Base-by-base conservation (phyloP, 2,888 invertebrate species). In the Drosophila pegasa region DNA sequence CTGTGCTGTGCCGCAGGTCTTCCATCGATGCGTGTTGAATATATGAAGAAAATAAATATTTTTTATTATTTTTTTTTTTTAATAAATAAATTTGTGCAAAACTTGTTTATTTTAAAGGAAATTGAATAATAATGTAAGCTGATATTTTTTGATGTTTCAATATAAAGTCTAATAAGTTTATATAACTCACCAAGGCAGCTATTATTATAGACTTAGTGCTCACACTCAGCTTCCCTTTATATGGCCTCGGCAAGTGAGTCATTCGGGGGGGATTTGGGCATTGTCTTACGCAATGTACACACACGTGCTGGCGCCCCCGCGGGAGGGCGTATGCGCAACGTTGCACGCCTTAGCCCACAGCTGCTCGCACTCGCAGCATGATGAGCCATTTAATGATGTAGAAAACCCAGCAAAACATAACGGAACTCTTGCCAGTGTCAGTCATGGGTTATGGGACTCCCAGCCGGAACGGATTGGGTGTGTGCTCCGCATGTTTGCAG, bases 311-410 rank as follows among this genome's bases (percentile, higher is more conserved):
- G 45, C 50, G 59, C 77, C 66, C 65, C 41, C 52, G 52, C 70
- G 65, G 64, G 55, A 52, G 73, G 74, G 57, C 71, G 60, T 61
- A 64, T 71, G 41, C 66, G 48, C 38, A 67, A 67, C 10, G 14
- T 43, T 33, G 20, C 64, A 56, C 31, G 52, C 45, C 47, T 52
- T 48, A 2, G 14, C 22, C 33, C 27, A 35, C 29, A 35, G 29
- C 16, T 16, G 18, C 78, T 63, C 81, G 80, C 74, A 80, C 75
- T 66, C 71, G 60, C 75, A 66, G 63, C 71, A 75, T 70, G 71
- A 60, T 66, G 65, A 68, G 82, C 82, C 60, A 81, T 72, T 79
- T 81, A 87, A 83, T 81, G 87, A 84, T 71, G 79, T 74, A 62
- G 66, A 65, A 59, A 60, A 60, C 29, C 33, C 62, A 43, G 37